phyloP scores from a whole-genome alignment of 2,797 vertebrate genomes.

The Enteromius radiatus region DNA sequence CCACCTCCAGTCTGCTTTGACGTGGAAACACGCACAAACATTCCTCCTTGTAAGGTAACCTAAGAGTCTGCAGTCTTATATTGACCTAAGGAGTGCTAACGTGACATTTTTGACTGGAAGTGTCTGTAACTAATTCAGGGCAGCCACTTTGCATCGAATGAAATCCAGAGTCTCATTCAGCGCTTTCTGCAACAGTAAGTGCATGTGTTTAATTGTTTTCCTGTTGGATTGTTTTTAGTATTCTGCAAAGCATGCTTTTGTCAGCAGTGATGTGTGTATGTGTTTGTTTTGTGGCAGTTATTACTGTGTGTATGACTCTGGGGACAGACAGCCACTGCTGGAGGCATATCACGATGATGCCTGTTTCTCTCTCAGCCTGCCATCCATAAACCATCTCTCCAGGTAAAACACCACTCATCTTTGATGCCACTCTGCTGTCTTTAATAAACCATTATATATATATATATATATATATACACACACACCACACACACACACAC shows the following conservation, averaged over 20 bases:
- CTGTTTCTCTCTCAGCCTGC: slow-evolving; percentile 87
- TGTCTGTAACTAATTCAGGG: slow-evolving; percentile 74
- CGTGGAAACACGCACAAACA: slow-evolving; percentile 82
- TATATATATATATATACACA: no score
- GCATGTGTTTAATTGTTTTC: background rate
- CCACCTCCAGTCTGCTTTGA: slow-evolving; percentile 89
- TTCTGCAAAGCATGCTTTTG: slow-evolving; percentile 69
- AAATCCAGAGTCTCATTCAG: slow-evolving; percentile 84
- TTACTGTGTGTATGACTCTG: slow-evolving; percentile 88
- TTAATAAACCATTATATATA: background rate
- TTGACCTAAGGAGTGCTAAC: background rate
- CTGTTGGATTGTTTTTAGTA: background rate
- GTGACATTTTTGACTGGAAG: background rate
- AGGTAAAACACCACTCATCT: slow-evolving; percentile 70
- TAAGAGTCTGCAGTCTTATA: background rate
- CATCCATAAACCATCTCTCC: slow-evolving; percentile 78
- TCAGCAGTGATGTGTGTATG: slow-evolving; percentile 80
- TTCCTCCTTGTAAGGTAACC: slow-evolving; percentile 84
- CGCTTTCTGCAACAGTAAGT: slow-evolving; percentile 91
- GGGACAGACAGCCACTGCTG: slow-evolving; percentile 86
- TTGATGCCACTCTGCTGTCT: background rate
- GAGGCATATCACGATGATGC: slow-evolving; percentile 91
- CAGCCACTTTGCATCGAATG: slow-evolving; percentile 87
- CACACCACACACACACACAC: no score
- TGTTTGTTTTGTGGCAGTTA: slow-evolving; percentile 69